Conservation (phyloP, 1,140 invertebrate species). For the Panagrolaimus sp. region DNA sequence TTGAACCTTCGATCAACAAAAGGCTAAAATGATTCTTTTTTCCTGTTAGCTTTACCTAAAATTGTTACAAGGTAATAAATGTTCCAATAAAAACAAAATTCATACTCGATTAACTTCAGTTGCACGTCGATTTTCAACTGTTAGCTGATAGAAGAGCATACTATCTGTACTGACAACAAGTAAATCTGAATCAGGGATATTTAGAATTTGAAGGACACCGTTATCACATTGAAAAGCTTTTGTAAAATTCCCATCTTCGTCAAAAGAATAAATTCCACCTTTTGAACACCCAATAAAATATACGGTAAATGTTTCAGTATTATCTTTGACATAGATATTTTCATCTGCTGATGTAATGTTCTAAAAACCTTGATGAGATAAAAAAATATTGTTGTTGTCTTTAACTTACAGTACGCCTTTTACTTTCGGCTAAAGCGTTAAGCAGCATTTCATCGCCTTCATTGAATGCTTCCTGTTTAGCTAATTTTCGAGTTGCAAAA, state of each 20-base stretch:
- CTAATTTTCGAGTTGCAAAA: slow-evolving; percentile 70
- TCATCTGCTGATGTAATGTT: slow-evolving; percentile 22
- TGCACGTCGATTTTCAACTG: slow-evolving; percentile 57
- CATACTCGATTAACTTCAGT: slow-evolving; percentile 38
- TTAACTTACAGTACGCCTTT: background rate
- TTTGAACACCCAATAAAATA: background rate
- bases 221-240: slow-evolving; percentile 27
- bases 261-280: background rate
- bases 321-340: background rate
- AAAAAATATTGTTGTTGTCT: too few species aligned
- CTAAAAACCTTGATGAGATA: slow-evolving; percentile 21
- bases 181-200: slow-evolving; percentile 29
- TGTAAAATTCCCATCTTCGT: slow-evolving; percentile 24
- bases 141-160: slow-evolving; percentile 47
- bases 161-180: slow-evolving; percentile 33
- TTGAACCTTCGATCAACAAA: slow-evolving; percentile 22
- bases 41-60: slow-evolving; percentile 63
- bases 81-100: background rate
- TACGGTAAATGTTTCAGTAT: background rate
- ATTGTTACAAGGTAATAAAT: background rate
- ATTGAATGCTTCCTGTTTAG: slow-evolving; percentile 74
- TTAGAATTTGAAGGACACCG: slow-evolving; percentile 30
- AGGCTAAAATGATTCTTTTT: slow-evolving; percentile 64
- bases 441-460: slow-evolving; percentile 65
- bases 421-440: background rate